Base-by-base conservation (phyloP, 2,797 vertebrate genomes). In the Ciconia nigra region DNA sequence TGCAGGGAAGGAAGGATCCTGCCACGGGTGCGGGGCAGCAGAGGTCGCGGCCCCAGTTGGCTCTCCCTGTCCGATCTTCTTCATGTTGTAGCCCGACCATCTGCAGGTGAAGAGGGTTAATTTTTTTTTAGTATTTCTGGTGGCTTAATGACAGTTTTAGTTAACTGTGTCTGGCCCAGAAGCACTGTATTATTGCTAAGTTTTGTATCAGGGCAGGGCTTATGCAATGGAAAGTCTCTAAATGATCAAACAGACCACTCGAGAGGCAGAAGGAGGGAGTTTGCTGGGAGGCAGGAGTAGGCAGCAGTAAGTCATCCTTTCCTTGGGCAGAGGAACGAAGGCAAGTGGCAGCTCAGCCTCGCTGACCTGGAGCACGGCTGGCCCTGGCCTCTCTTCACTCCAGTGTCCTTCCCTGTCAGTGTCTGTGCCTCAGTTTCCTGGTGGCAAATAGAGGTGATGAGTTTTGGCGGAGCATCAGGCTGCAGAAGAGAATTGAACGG, bases 361-460 rank as follows among this genome's bases (percentile, higher is more conserved):
- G 0, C 31, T 16, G 44, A 1, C 20, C 26, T 9, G 9, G 33
- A 62, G 29, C 42, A 7, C 8, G 3, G 26, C 63, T 65, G 80
- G 54, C 46, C 15, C 12, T 29, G 22, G 5, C 11, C 49, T 18
- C 55, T 24, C 41, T 17, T 25, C 11, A 0, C 39, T 18, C n/a
- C 1, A 1, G 7, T 20, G 54, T 59, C 55, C 61, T 25, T 21
- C 15, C 31, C 21, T 8, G 19, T 7, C 21, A 3, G 15, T 25
- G 54, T 25, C 66, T 7, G 29, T 39, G 61, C 55, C 61, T 55
- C 52, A 1, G n/a, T 57, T 72, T 86, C 72, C 73, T 18, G 20
- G 22, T 63, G 51, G 17, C 49, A 65, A 9, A 22, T 1, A 49
- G n/a, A 42, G 10, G 24, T 8, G 69, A 7, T 20, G 24, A 17